Evolutionary conservation across 1,140 invertebrate species (phyloP), one percentile per base, ranked within the genome.

Genomic region (Lordiphosa clarofinis): DNA sequence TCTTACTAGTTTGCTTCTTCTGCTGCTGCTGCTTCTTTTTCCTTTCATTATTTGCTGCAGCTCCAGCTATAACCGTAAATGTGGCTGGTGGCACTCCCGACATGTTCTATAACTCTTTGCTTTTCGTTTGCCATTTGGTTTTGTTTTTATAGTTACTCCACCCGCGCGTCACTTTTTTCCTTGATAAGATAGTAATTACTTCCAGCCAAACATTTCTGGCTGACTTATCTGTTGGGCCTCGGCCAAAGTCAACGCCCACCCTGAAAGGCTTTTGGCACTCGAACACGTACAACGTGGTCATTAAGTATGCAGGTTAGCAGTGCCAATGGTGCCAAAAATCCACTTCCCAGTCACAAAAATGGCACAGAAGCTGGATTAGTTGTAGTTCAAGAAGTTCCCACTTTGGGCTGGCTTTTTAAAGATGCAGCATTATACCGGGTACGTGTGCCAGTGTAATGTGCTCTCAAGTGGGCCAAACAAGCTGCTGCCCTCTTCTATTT

Each of bases 241-340:
- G 60, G 48, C 48, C 48, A 50, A 50, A 50, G 33, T 38, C 24
- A 42, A 38, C 57, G 57, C 57, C 57, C 57, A 55, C 58, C 33
- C 28, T 13, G 28, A 13, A 24, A 52, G 49, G 33, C 59, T 75
- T 37, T 73, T 84, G 78, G 79, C 78, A 84, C 78, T 84, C 73
- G 54, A 78, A 86, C 78, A 84, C 78, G 78, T 84, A 82, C n/a
- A n/a, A n/a, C 73, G 55, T 46, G 69, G 73, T 82, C 82, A 86
- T 86, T 86, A 86, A 87, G 81, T 82, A 86, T 87, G 84, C 82
- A 86, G 82, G 82, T 86, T 86, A 86, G 56, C 65, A 87, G 82
- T 87, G 82, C 82, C 82, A 82, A 78, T 70, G 82, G 68, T 86
- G 79, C 79, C 79, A 84, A 78, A 67, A 86, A 84, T 84, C 73